Percentiles rank a stretch among this genome's conserved stretches.
Conservation (phyloP, 2,888 invertebrate genomes). For the Pimpla rufipes region DNA sequence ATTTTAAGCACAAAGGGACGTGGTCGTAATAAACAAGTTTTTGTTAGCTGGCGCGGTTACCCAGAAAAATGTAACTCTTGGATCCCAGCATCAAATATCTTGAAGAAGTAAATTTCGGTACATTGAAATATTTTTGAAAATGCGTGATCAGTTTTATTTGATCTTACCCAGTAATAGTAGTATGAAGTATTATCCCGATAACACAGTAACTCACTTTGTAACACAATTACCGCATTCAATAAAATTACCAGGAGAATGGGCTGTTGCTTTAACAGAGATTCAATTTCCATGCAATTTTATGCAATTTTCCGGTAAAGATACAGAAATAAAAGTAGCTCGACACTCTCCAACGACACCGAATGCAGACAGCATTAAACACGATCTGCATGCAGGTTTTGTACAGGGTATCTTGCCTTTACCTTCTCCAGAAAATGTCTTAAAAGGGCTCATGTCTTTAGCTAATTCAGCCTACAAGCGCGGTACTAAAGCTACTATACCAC, state of each 20-base stretch:
- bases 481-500: no score
- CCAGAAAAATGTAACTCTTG: neutral
- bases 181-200: slow-evolving; percentile 11
- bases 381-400: no score
- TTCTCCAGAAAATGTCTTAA: no score
- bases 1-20: neutral
- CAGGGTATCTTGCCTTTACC: no score
- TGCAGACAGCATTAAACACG: no score
- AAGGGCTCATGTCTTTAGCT: no score
- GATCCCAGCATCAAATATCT: neutral
- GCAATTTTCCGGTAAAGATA: neutral
- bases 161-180: slow-evolving; percentile 20
- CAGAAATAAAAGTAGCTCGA: neutral
- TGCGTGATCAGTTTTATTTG: slow-evolving; percentile 11
- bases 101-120: neutral
- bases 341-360: no score
- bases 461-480: no score
- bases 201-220: slow-evolving; percentile 9
- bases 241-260: slow-evolving; percentile 9
- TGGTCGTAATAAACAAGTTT: slow-evolving; percentile 4
- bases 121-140: neutral
- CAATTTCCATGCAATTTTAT: neutral
- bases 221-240: slow-evolving; percentile 11
- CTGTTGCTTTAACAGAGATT: slow-evolving; percentile 4
- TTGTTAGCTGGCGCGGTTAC: neutral